Percentiles rank a stretch among this genome's conserved stretches.
These are phyloP conservation scores for Drosophila borborema DNA, from an alignment of 2,888 invertebrate genomes.

Conservation along the genomic window DNA sequence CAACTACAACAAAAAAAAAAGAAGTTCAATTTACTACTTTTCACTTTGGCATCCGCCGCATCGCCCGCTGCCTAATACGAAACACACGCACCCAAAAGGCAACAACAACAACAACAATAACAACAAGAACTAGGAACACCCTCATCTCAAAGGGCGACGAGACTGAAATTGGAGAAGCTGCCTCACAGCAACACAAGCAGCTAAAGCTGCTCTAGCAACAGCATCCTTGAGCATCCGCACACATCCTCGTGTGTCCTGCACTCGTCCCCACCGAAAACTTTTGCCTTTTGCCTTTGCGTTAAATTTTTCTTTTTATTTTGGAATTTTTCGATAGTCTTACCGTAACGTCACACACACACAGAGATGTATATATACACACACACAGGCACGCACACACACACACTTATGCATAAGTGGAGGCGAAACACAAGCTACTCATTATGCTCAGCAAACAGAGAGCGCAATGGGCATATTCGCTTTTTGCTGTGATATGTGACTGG, in stretches of 20 bases:
- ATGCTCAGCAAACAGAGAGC: slow-evolving; percentile 23
- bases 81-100: slow-evolving; percentile 58
- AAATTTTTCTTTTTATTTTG: slow-evolving; percentile 78
- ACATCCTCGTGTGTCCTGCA: slow-evolving; percentile 28
- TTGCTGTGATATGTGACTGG: no score
- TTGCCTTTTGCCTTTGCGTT: slow-evolving; percentile 79
- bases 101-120: slow-evolving; percentile 21
- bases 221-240: slow-evolving; percentile 49
- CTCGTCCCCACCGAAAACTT: slow-evolving; percentile 46
- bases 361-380: background rate
- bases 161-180: slow-evolving; percentile 76
- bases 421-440: slow-evolving; percentile 74
- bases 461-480: slow-evolving; percentile 2
- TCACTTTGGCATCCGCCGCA: slow-evolving; percentile 77
- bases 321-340: slow-evolving; percentile 78
- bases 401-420: slow-evolving; percentile 55
- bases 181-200: slow-evolving; percentile 23
- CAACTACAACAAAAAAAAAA: slow-evolving; percentile 37
- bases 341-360: slow-evolving; percentile 47
- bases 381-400: slow-evolving; percentile 25
- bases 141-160: slow-evolving; percentile 53
- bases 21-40: slow-evolving; percentile 83
- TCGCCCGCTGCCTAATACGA: slow-evolving; percentile 49
- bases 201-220: slow-evolving; percentile 22
- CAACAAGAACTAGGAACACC: slow-evolving; percentile 44